These are phyloP conservation scores for Phyllopteryx taeniolatus DNA, from an alignment of 2,113 vertebrate species.

Conservation along the genomic window DNA sequence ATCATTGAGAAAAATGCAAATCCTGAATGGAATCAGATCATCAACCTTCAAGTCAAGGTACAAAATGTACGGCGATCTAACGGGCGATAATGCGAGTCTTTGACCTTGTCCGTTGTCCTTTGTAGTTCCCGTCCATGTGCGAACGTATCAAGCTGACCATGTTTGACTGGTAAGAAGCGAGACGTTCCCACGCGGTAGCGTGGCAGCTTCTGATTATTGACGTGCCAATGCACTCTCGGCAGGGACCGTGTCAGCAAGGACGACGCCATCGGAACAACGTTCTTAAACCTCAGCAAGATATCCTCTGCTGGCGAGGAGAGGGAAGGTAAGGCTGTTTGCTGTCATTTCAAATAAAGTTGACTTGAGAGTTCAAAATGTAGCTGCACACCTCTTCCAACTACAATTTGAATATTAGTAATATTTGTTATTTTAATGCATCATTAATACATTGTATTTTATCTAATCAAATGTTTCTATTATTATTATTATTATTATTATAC, in stretches of 20 bases:
- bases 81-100: background rate
- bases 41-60: constrained; percentile 93
- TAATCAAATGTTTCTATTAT: too few relatives aligned
- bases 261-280: constrained; percentile 87
- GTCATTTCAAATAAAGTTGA: background rate
- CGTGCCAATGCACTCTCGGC: background rate
- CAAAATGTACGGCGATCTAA: background rate
- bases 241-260: constrained; percentile 93
- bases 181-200: background rate
- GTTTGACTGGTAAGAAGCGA: constrained; percentile 84
- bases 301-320: constrained; percentile 87
- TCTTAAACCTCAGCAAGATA: constrained; percentile 86
- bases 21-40: constrained; percentile 93
- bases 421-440: too few relatives aligned
- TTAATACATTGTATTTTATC: too few relatives aligned
- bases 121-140: constrained; percentile 95
- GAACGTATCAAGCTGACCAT: constrained; percentile 88
- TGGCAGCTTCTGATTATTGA: constrained; percentile 9
- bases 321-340: constrained; percentile 75
- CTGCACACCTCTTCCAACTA: too few relatives aligned
- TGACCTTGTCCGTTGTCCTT: background rate
- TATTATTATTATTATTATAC: too few relatives aligned
- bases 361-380: too few relatives aligned
- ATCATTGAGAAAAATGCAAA: constrained; percentile 95
- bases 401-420: too few relatives aligned